phyloP scores from a whole-genome alignment of 2,113 vertebrate species.

The Shinisaurus crocodilurus region DNA sequence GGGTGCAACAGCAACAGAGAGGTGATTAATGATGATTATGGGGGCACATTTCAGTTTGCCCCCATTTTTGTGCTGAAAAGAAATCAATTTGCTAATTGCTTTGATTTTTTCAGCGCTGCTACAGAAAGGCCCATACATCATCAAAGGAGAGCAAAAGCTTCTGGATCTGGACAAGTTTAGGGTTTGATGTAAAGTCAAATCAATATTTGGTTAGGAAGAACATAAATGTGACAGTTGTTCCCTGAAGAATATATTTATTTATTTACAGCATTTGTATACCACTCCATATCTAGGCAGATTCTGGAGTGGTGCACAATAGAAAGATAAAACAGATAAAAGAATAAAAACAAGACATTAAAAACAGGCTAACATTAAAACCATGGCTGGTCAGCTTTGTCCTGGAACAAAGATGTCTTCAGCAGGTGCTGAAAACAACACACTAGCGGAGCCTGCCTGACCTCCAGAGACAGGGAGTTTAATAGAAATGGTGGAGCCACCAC shows the following conservation, averaged over 20 bases:
- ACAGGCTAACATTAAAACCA: no score
- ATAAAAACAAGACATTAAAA: no score
- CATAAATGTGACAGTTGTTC: not conserved
- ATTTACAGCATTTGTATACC: no score
- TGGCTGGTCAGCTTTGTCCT: no score
- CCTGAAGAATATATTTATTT: not conserved
- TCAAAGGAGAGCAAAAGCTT: not conserved
- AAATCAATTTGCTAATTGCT: constrained; percentile 29
- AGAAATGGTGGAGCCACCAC: no score
- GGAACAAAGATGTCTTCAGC: no score
- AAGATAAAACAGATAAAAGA: no score
- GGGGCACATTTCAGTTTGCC: constrained; percentile 6
- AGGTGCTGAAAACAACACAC: no score
- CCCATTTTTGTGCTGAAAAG: constrained; percentile 30
- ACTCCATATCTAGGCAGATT: no score
- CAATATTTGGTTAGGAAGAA: not conserved
- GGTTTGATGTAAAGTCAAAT: not conserved
- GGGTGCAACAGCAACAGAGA: not conserved
- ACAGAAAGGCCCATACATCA: constrained; percentile 6
- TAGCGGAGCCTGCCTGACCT: no score
- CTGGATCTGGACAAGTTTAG: not conserved
- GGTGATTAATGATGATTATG: constrained; percentile 5
- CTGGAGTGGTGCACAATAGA: no score
- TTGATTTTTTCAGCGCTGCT: constrained; percentile 7
- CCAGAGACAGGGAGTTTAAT: no score